Evolutionary conservation across 2,797 vertebrate species (phyloP), one percentile per base, ranked within the genome.

Genomic region (Leucoraja ocellata): DNA sequence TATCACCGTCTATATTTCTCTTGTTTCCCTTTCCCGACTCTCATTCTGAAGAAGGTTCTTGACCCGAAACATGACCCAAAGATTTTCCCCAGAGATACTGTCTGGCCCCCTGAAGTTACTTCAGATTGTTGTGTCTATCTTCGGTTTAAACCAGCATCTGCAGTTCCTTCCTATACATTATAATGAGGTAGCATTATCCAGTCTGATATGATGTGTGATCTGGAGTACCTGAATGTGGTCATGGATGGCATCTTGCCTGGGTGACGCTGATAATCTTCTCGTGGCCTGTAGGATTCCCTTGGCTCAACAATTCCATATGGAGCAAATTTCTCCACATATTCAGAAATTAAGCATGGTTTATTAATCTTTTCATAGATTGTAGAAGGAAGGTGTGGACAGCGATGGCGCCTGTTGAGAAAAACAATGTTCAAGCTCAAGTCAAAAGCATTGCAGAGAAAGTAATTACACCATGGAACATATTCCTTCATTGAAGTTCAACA

Each of bases 311-410:
- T 90, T 54, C 93, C 13, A 93, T 96, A 93, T 90, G 94, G 8
- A 0, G 93, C 94, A n/a, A 96, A 96, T 93, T 86, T 94, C 11
- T 95, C 94, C 32, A 46, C 95, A 61, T 97, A 96, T 92, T 96
- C 96, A 0, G 96, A 95, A 79, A 95, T 93, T 78, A 94, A 93
- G 93, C 95, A 95, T 93, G 94, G 94, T 93, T 95, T 94, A 93
- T 95, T 95, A 14, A 10, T 95, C 83, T 93, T 94, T 4, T 95
- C 94, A 32, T 94, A 96, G 74, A 93, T 94, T 83, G 81, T 95
- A 8, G 93, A 95, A 93, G 88, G 71, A 13, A 95, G 93, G 86
- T 95, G 94, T 93, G 95, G 95, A 93, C 96, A 96, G 79, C 18
- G 95, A 92, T 96, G 96, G 91, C 93, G 93, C 90, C 96, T 96